Evolutionary conservation across 1,140 invertebrate genomes (phyloP).

Genomic region (Eriosoma lanigerum): DNA sequence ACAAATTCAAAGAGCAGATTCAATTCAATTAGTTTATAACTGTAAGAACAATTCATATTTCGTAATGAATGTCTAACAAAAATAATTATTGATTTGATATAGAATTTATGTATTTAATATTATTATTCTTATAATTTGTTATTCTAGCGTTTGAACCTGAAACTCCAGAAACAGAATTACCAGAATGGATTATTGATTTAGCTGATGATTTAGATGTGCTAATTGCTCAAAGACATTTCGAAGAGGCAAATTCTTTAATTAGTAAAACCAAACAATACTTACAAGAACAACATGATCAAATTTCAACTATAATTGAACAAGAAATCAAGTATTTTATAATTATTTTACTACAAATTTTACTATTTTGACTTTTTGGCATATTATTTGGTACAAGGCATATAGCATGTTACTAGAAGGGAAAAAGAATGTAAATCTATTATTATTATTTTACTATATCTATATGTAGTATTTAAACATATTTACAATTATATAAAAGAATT

Average conservation of each 20-base stretch:
- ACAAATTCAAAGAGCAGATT: slow-evolving; percentile 56
- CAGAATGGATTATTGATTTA: slow-evolving; percentile 89
- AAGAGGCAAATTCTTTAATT: slow-evolving; percentile 86
- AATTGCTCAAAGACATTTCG: slow-evolving; percentile 96
- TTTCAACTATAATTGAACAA: slow-evolving; percentile 52
- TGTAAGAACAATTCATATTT: no score
- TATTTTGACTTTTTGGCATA: no score
- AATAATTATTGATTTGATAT: no score
- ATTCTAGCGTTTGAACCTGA: slow-evolving; percentile 61
- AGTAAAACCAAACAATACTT: slow-evolving; percentile 69
- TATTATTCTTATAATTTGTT: slow-evolving; percentile 48
- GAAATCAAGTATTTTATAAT: slow-evolving; percentile 44
- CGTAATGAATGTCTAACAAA: no score
- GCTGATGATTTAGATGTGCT: slow-evolving; percentile 94
- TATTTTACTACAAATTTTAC: no score
- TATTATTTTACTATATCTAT: no score
- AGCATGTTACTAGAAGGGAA: no score
- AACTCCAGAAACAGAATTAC: slow-evolving; percentile 59
- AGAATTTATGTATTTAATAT: no score
- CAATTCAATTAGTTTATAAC: slow-evolving; percentile 32
- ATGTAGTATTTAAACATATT: no score
- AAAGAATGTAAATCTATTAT: no score
- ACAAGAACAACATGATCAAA: slow-evolving; percentile 37
- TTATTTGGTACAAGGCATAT: no score
- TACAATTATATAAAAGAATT: no score